A percentile compares a stretch with the other conserved stretches of the same genome.
Evolutionary conservation across 2,888 invertebrate species (phyloP).

Genomic region (Biston betularia): DNA sequence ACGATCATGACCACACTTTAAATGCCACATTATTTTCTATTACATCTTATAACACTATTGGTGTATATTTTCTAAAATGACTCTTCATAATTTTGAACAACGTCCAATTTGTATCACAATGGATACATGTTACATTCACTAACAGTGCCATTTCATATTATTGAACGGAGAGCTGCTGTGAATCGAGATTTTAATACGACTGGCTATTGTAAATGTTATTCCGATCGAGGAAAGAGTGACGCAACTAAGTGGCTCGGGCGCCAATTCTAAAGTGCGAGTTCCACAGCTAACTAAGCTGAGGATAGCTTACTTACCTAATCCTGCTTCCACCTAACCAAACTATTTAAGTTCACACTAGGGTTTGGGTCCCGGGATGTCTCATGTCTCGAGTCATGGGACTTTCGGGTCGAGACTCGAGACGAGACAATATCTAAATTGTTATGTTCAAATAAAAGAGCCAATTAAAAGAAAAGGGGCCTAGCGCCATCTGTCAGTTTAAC

Average conservation of each 20-base stretch:
- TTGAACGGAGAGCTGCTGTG: too few relatives aligned
- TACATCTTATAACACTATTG: background rate
- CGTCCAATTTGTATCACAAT: constrained; percentile 9
- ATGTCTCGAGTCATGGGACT: too few relatives aligned
- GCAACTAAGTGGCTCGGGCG: background rate
- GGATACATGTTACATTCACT: background rate
- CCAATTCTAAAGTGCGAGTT: background rate
- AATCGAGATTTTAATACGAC: background rate
- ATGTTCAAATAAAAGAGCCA: too few relatives aligned
- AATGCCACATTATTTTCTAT: background rate
- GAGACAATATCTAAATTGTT: too few relatives aligned
- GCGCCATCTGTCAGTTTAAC: too few relatives aligned
- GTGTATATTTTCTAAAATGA: constrained; percentile 15
- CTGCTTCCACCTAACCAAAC: too few relatives aligned
- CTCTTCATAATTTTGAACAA: background rate
- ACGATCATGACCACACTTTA: background rate
- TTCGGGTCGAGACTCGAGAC: too few relatives aligned
- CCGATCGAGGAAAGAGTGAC: background rate
- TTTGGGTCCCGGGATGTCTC: too few relatives aligned
- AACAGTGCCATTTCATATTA: too few relatives aligned
- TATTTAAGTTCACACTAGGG: too few relatives aligned
- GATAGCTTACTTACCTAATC: too few relatives aligned
- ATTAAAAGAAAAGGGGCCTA: too few relatives aligned
- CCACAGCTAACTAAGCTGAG: background rate
- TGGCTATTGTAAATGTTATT: background rate